Evolutionary conservation across 2,888 invertebrate species (phyloP), one percentile per base, ranked within the genome.

Genomic region (Hecatera dysodea): DNA sequence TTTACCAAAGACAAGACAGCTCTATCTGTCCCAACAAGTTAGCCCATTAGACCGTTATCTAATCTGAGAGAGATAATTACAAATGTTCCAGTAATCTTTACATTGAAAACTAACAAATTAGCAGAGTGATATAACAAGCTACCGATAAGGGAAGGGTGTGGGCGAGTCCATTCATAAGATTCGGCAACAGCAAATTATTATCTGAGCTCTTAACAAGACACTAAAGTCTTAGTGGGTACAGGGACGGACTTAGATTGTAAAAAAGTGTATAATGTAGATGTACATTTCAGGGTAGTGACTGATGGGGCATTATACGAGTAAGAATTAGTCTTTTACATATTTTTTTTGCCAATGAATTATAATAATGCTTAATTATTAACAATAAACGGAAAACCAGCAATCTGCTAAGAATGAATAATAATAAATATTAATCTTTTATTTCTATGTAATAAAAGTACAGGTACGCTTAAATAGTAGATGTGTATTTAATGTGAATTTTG

Each of bases 121-220:
- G 76, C 61, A 19, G 29, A 55, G 55, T 55, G 64, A 68, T 61
- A 69, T 71, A 67, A 74, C 64, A 74, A 61, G 72, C 72, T 68
- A 50, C 72, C 60, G 65, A 79, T 74, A 68, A 61, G 66, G 33
- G 56, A 66, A 68, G 68, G 70, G 82, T 73, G 76, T 75, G 67
- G 55, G 65, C 57, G 57, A 59, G 71, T 75, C 81, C 85, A 88
- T 88, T 86, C 87, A 88, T 83, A 83, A 83, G 62, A 67, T 67
- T 64, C 55, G 29, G 19, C 17, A 50, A 53, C 36, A 33, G 50
- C 69, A 62, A 78, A 78, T 78, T 66, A 68, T 76, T 62, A 63
- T 71, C 74, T 62, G 61, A 44, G 29, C 42, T 59, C n/a, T 57
- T 48, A 74, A 74, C 61, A 77, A 67, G 63, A 9, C 52, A 59